Conservation (phyloP, 2,888 invertebrate species). For the Sarcophaga variegata region DNA sequence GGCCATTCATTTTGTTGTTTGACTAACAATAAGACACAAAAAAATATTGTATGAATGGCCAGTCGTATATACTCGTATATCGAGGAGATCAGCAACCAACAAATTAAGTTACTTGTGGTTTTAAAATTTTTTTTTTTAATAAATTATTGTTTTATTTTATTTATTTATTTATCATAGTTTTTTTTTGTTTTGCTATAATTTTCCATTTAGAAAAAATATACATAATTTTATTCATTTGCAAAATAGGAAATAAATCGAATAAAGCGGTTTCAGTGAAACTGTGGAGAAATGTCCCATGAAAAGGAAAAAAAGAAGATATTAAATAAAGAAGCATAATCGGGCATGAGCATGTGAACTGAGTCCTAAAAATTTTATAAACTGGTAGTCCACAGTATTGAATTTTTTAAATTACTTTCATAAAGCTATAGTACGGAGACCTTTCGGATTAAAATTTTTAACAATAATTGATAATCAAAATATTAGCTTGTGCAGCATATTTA, state of each 20-base stretch:
- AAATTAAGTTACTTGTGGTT: constrained; percentile 79
- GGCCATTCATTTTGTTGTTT: constrained; percentile 46
- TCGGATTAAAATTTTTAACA: too few species aligned
- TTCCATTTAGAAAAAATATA: constrained; percentile 24
- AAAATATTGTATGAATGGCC: background rate
- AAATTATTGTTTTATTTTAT: constrained; percentile 64
- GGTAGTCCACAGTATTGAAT: too few species aligned
- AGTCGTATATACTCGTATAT: constrained; percentile 5
- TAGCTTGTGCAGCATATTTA: too few species aligned
- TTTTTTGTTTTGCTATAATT: constrained; percentile 59
- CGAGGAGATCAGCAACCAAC: constrained; percentile 64
- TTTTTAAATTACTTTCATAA: too few species aligned
- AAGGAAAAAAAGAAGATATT: too few species aligned
- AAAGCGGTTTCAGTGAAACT: background rate
- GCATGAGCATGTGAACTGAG: too few species aligned
- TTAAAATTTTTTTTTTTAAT: constrained; percentile 69
- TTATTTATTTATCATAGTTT: constrained; percentile 63
- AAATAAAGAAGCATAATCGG: too few species aligned
- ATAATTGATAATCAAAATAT: too few species aligned
- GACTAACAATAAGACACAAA: constrained; percentile 48
- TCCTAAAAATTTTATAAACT: too few species aligned
- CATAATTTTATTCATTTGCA: background rate
- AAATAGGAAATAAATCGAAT: background rate
- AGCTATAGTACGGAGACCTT: too few species aligned
- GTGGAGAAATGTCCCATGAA: background rate